phyloP scores from a whole-genome alignment of 2,888 invertebrate genomes.

The Trichogramma dendrolimi region DNA sequence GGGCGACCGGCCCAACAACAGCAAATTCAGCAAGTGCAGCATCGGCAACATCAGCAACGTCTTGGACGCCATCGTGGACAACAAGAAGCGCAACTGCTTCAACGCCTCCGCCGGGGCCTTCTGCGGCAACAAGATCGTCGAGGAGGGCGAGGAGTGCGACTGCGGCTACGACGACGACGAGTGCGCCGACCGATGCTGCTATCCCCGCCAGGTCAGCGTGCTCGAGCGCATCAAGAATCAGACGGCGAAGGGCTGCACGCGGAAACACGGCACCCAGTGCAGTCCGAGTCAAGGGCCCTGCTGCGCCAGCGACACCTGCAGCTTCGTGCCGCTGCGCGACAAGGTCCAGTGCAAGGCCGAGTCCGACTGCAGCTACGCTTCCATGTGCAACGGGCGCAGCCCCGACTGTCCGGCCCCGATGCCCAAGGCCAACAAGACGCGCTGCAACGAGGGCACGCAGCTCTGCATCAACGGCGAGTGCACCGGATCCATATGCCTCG shows the following conservation, averaged over 20 bases:
- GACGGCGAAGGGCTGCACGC: constrained; percentile 74
- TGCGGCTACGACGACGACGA: constrained; percentile 91
- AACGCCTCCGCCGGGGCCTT: constrained; percentile 88
- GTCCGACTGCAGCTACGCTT: constrained; percentile 84
- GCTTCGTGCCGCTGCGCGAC: constrained; percentile 65
- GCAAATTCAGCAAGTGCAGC: constrained; percentile 92
- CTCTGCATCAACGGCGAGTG: constrained; percentile 88
- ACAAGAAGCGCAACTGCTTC: constrained; percentile 90
- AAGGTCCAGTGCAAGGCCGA: constrained; percentile 75
- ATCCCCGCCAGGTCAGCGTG: constrained; percentile 74
- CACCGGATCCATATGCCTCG: constrained; percentile 89
- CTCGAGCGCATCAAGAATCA: constrained; percentile 66
- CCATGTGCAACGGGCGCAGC: constrained; percentile 78
- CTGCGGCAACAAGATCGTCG: constrained; percentile 99
- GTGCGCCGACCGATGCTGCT: constrained; percentile 90
- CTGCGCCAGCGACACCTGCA: constrained; percentile 75
- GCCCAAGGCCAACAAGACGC: constrained; percentile 82
- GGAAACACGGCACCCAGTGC: constrained; percentile 75
- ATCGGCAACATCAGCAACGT: constrained; percentile 93
- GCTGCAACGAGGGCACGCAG: constrained; percentile 89
- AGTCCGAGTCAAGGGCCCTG: constrained; percentile 98
- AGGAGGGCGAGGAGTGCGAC: constrained; percentile 97
- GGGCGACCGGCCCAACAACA: constrained; percentile 96
- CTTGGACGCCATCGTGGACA: constrained; percentile 84
- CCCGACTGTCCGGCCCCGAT: constrained; percentile 84